A percentile compares a stretch with the other conserved stretches of the same genome.
Conservation (phyloP, 2,888 invertebrate species). For the Lithophane ornitopus region DNA sequence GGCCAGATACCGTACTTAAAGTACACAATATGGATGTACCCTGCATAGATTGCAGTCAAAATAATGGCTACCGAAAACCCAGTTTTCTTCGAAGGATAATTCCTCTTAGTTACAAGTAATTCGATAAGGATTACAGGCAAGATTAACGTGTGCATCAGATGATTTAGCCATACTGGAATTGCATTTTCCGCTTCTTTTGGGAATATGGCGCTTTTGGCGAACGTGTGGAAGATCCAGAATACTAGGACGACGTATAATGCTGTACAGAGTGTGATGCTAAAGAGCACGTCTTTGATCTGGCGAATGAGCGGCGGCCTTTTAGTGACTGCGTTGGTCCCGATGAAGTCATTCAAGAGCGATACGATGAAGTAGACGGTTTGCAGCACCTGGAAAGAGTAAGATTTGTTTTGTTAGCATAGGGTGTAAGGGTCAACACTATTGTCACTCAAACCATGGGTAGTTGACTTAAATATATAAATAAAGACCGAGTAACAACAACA, state of each 20-base stretch:
- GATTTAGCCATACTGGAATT: slow-evolving; percentile 97
- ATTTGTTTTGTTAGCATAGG: slow-evolving; percentile 5
- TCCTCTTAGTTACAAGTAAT: slow-evolving; percentile 92
- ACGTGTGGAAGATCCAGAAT: slow-evolving; percentile 96
- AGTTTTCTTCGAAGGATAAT: slow-evolving; percentile 92
- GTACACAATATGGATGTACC: slow-evolving; percentile 93
- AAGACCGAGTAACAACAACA: too few species aligned
- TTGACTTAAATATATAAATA: too few species aligned
- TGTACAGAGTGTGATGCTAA: slow-evolving; percentile 93
- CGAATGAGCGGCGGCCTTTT: slow-evolving; percentile 92
- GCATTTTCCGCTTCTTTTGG: slow-evolving; percentile 93
- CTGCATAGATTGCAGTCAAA: slow-evolving; percentile 92
- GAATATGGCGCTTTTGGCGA: slow-evolving; percentile 97
- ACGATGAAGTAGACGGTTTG: slow-evolving; percentile 94
- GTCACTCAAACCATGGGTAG: too few species aligned
- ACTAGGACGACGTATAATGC: slow-evolving; percentile 95
- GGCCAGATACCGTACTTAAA: slow-evolving; percentile 95
- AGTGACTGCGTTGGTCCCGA: slow-evolving; percentile 92
- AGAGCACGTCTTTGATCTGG: slow-evolving; percentile 92
- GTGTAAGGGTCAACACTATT: too few species aligned
- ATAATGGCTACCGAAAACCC: slow-evolving; percentile 90
- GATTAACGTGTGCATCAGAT: slow-evolving; percentile 96
- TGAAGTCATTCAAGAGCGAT: slow-evolving; percentile 93
- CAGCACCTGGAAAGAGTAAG: slow-evolving; percentile 89
- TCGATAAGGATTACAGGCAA: slow-evolving; percentile 94